Evolutionary conservation across 2,797 vertebrate genomes (phyloP).

Genomic region (Melanotaenia boesemani): DNA sequence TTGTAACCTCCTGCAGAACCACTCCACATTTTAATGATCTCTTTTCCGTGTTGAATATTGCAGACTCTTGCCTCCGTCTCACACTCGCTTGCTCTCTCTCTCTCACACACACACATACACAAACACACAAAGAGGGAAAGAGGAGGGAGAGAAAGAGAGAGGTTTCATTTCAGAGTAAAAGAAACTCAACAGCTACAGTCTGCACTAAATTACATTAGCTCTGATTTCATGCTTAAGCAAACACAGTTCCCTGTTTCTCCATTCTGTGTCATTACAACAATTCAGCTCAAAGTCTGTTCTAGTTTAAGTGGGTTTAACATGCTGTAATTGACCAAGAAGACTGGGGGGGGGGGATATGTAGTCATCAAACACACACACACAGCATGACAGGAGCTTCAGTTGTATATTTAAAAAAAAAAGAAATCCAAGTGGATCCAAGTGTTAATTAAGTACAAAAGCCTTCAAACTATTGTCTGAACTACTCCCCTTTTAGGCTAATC

Average conservation of each 20-base stretch:
- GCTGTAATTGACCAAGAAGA: background rate
- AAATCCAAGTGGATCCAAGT: too few relatives aligned
- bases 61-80: background rate
- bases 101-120: too few relatives aligned
- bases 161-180: slow-evolving; percentile 65
- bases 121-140: too few relatives aligned
- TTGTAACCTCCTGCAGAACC: slow-evolving; percentile 4
- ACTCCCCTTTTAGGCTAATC: too few relatives aligned
- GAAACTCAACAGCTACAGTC: slow-evolving; percentile 45
- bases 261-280: background rate
- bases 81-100: background rate
- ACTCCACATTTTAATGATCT: slow-evolving; percentile 25
- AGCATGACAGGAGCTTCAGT: too few relatives aligned
- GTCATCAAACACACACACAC: too few relatives aligned
- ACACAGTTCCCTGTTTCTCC: background rate
- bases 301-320: background rate
- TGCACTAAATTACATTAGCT: slow-evolving; percentile 12
- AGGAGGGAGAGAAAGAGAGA: background rate
- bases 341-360: too few relatives aligned
- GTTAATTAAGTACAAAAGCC: too few relatives aligned
- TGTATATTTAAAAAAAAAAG: too few relatives aligned
- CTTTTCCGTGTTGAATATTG: slow-evolving; percentile 7
- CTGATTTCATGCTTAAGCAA: slow-evolving; percentile 18
- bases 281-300: background rate
- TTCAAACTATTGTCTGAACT: too few relatives aligned